A percentile compares a stretch with the other conserved stretches of the same genome.
Evolutionary conservation across 2,888 invertebrate genomes (phyloP).

Genomic region (Sclerodermus sp.): DNA sequence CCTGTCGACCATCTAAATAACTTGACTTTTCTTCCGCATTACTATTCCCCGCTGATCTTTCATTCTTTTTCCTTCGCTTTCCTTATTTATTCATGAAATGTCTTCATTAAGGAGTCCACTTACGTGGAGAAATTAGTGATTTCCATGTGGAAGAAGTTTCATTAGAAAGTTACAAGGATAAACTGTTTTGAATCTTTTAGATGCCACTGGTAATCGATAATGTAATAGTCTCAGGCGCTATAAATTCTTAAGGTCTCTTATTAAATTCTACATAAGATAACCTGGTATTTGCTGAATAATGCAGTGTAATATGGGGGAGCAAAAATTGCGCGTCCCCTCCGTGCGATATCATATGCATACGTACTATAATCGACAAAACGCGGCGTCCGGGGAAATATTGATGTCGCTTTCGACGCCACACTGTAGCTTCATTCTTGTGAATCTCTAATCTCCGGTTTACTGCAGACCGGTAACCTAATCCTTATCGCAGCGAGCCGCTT

Average conservation of each 20-base stretch:
- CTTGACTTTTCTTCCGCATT: neutral
- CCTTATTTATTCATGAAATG: neutral
- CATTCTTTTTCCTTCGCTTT: neutral
- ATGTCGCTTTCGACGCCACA: neutral
- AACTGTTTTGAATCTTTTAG: no score
- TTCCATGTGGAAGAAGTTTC: no score
- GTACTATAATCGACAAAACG: neutral
- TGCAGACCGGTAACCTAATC: no score
- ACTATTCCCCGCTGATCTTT: neutral
- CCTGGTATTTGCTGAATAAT: no score
- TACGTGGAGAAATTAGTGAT: no score
- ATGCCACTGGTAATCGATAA: no score
- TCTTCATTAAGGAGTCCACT: neutral
- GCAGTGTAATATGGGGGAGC: no score
- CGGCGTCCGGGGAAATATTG: neutral
- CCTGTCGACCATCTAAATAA: conserved; percentile 6
- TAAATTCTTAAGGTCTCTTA: no score
- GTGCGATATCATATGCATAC: neutral
- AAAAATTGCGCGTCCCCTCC: neutral
- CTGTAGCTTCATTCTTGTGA: neutral
- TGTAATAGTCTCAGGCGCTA: no score
- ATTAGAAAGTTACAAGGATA: no score
- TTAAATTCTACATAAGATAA: no score
- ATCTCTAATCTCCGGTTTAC: neutral
- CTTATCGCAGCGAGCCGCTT: no score